A percentile compares a stretch with the other conserved stretches of the same genome.
Evolutionary conservation across 2,113 vertebrate genomes (phyloP).

Genomic region (Heterotilapia buettikoferi): DNA sequence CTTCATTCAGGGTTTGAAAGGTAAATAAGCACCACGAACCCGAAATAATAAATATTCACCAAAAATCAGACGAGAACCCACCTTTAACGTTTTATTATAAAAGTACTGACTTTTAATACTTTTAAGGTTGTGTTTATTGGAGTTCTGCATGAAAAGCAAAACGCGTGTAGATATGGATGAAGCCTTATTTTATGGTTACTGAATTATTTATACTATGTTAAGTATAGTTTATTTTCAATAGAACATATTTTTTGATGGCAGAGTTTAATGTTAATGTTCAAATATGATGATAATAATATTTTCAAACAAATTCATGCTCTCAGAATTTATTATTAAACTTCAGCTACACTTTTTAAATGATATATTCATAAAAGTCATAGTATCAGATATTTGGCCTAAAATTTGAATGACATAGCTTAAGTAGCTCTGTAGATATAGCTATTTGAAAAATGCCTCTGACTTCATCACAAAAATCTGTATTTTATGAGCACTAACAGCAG

Average conservation of each 20-base stretch:
- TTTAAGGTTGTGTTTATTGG: background rate
- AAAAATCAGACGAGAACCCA: fast-evolving
- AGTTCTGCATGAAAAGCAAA: background rate
- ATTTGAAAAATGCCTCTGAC: background rate
- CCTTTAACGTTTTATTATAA: background rate
- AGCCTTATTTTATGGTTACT: background rate
- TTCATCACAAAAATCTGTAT: background rate
- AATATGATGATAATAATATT: background rate
- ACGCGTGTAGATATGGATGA: fast-evolving
- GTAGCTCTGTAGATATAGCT: background rate
- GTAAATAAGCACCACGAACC: conserved; percentile 41
- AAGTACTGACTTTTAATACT: background rate
- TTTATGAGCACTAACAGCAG: background rate
- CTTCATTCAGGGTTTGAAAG: conserved; percentile 77
- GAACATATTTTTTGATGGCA: background rate
- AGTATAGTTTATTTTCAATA: background rate
- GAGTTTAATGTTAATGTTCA: background rate
- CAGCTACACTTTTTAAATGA: background rate
- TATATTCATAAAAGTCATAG: background rate
- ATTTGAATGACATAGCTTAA: background rate
- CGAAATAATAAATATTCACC: fast-evolving
- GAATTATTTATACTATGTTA: background rate
- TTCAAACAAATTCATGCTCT: background rate
- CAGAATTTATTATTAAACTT: background rate
- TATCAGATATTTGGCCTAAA: background rate